Evolutionary conservation across 1,140 invertebrate genomes (phyloP).

Genomic region (Teleogryllus occipitalis): DNA sequence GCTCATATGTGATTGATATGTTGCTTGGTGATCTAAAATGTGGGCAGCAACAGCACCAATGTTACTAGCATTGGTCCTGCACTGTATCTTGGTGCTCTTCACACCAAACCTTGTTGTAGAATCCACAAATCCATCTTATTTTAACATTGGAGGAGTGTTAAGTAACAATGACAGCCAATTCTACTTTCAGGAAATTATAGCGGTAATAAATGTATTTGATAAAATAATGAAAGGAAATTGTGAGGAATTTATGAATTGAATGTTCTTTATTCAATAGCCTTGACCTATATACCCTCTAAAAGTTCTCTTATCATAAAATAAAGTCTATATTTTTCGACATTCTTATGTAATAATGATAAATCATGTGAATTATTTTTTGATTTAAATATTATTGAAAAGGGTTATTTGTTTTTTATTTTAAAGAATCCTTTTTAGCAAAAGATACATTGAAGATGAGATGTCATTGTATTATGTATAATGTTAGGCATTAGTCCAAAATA

Average conservation of each 20-base stretch:
- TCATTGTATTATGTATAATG: too few species aligned
- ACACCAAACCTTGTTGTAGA: not conserved
- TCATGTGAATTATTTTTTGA: not conserved
- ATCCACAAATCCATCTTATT: conserved; percentile 55
- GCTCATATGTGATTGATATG: too few species aligned
- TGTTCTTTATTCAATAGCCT: not conserved
- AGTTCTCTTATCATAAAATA: not conserved
- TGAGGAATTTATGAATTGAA: not conserved
- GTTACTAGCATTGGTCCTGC: not conserved
- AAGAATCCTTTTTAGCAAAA: too few species aligned
- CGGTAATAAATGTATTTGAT: conserved; percentile 47
- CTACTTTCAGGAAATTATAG: conserved; percentile 70
- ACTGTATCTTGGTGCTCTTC: not conserved
- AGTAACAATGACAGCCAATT: conserved; percentile 66
- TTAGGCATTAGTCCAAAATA: too few species aligned
- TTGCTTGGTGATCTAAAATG: not conserved
- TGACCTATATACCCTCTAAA: too few species aligned
- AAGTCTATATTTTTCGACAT: not conserved
- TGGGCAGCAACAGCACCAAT: not conserved
- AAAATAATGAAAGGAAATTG: not conserved
- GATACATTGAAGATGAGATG: too few species aligned
- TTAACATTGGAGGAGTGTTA: conserved; percentile 85
- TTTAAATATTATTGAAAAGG: not conserved
- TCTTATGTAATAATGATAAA: not conserved
- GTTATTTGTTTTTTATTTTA: not conserved